phyloP scores from a whole-genome alignment of 2,797 vertebrate species.

The Thripadectes ignobilis region DNA sequence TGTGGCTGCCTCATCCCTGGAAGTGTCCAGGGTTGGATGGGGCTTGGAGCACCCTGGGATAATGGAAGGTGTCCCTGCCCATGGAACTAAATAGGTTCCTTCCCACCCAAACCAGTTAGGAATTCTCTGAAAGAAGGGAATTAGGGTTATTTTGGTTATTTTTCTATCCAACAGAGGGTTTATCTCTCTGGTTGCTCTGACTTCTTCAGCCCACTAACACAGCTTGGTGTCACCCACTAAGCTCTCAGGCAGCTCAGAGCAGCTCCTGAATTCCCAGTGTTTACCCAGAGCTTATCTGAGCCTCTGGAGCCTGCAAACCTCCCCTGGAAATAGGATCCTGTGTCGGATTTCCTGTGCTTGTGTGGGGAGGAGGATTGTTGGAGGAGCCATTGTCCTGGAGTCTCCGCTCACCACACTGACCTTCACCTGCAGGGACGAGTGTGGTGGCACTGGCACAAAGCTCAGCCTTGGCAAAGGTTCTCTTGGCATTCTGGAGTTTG shows the following conservation, averaged over 20 bases:
- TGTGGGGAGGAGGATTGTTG: not conserved
- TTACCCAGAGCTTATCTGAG: not conserved
- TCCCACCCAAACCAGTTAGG: not conserved
- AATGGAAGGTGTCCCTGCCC: not conserved
- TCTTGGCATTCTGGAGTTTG: not conserved
- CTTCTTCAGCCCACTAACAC: not conserved
- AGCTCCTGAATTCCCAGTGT: not conserved
- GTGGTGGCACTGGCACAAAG: not conserved
- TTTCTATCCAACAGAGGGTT: not conserved
- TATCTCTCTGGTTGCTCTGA: not conserved
- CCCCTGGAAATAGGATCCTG: not conserved
- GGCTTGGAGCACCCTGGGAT: rapidly evolving
- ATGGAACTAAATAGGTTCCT: not conserved
- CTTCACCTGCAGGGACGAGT: not conserved
- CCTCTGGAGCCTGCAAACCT: not conserved
- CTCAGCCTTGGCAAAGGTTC: not conserved
- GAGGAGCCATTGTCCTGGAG: not conserved
- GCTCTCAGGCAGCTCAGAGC: not conserved
- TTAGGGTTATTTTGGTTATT: not conserved
- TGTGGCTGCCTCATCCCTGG: not conserved
- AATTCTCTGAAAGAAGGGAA: not conserved
- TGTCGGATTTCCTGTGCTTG: not conserved
- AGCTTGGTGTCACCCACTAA: not conserved
- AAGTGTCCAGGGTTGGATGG: rapidly evolving
- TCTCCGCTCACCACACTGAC: not conserved